Percentiles rank a stretch among this genome's conserved stretches.
Conservation (phyloP, 1,140 invertebrate genomes). For the Habropoda laboriosa region DNA sequence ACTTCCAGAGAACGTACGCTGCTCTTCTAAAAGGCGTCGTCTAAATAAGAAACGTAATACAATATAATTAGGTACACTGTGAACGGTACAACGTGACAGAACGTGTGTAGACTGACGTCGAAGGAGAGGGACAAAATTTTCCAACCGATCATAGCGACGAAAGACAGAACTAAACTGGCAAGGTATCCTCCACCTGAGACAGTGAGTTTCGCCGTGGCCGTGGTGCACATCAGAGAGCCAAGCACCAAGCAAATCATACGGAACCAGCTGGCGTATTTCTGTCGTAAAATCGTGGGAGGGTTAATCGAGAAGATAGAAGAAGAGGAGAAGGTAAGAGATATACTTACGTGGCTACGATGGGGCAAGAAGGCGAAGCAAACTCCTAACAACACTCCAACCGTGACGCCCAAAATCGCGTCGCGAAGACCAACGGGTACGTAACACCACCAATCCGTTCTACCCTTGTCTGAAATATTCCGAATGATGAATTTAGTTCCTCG, state of each 20-base stretch:
- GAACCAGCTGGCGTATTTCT: constrained; percentile 72
- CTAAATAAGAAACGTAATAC: constrained; percentile 39
- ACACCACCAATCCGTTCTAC: constrained; percentile 69
- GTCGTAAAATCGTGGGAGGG: not conserved
- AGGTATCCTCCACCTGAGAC: constrained; percentile 75
- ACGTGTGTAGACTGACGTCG: constrained; percentile 61
- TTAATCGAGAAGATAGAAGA: not conserved
- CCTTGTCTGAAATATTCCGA: constrained; percentile 57
- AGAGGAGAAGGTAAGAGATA: not conserved
- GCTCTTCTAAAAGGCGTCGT: constrained; percentile 63
- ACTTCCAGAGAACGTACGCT: constrained; percentile 71
- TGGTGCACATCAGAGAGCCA: constrained; percentile 72
- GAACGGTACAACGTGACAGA: too few species aligned
- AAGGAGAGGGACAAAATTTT: constrained; percentile 64
- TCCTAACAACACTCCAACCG: constrained; percentile 68
- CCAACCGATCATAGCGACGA: constrained; percentile 75
- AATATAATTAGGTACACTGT: too few species aligned
- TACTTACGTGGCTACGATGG: constrained; percentile 75
- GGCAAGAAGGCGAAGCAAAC: constrained; percentile 75
- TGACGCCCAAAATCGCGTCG: constrained; percentile 71
- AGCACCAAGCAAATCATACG: constrained; percentile 66
- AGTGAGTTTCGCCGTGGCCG: constrained; percentile 61
- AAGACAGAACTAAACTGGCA: constrained; percentile 72
- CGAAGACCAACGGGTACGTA: constrained; percentile 70
- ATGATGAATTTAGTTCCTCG: not conserved